Evolutionary conservation across 2,113 vertebrate genomes (phyloP), one percentile per base, ranked within the genome.

Genomic region (Psilopogon haemacephalus): DNA sequence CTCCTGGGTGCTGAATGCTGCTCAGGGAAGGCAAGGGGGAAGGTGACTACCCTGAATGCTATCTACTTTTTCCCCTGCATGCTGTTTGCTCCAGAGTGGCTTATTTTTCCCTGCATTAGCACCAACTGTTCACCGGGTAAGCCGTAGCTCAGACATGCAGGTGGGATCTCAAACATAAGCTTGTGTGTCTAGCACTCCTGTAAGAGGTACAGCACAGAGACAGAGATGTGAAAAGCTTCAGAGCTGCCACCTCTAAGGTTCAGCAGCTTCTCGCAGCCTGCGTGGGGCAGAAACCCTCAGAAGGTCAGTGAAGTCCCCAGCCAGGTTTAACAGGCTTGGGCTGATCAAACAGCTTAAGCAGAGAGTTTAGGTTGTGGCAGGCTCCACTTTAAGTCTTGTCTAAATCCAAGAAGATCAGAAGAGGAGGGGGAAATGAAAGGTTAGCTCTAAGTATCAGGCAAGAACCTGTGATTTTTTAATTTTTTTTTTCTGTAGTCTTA

Each of bases 351-450:
- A 74, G 52, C 69, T 74, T 32, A 62, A 72, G 54, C 44, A 73
- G 82, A 78, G 24, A 52, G 33, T 73, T 80, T 42, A 7, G 33
- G 24, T 15, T 63, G 40, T 67, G 37, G 23, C 56, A 86, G 38
- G 38, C 54, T 65, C 48, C n/a, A 18, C 38, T 63, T 79, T 15
- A 28, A 12, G 52, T 42, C 75, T 60, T 8, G 23, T 56, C 72
- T 68, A 71, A 95, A 81, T 26, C 60, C 54, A 90, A 72, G 77
- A 60, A 21, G 74, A 90, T 21, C 52, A 26, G 69, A 81, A 86
- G 72, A 83, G 77, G 26, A 81, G 28, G 32, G 79, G 44, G 62
- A 88, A 92, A 90, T 86, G 26, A 81, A 90, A 94, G 92, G 86
- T 77, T 88, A 72, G 73, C 11, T 54, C 58, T 40, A 81, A 84